Conservation (phyloP, 2,797 vertebrate genomes). For the Tenualosa thibaudeaui region DNA sequence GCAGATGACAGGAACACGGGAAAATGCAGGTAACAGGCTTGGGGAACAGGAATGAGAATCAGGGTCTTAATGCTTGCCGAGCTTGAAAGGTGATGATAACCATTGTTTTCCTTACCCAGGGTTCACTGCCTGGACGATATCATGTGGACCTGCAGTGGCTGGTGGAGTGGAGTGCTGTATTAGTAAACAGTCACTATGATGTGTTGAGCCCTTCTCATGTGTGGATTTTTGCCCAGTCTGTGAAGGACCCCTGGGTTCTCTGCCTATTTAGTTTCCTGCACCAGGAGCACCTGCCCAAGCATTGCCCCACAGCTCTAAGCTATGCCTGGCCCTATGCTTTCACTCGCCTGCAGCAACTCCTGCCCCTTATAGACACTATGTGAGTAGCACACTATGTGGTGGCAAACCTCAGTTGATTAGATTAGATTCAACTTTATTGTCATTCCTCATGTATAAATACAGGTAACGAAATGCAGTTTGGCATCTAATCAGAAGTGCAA, state of each 20-base stretch:
- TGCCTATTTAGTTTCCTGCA: constrained; percentile 97
- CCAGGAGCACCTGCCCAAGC: constrained; percentile 95
- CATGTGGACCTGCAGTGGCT: constrained; percentile 96
- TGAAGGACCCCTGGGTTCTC: constrained; percentile 97
- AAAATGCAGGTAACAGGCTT: too few species aligned
- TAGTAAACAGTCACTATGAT: constrained; percentile 96
- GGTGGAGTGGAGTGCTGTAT: constrained; percentile 94
- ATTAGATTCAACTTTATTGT: too few species aligned
- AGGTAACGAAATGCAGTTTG: too few species aligned
- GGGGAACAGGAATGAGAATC: too few species aligned
- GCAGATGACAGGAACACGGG: too few species aligned
- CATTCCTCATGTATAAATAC: too few species aligned
- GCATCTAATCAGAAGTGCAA: too few species aligned
- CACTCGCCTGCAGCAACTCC: constrained; percentile 91
- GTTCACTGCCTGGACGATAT: constrained; percentile 84
- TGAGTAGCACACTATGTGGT: constrained; percentile 58
- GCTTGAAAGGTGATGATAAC: too few species aligned
- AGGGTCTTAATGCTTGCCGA: too few species aligned
- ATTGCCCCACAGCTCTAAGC: constrained; percentile 92
- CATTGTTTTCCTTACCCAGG: neutral
- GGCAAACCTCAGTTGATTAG: too few species aligned
- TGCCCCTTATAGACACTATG: constrained; percentile 97
- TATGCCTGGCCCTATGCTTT: constrained; percentile 98
- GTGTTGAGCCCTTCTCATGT: constrained; percentile 98
- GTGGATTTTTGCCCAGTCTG: constrained; percentile 96